Evolutionary conservation across 2,888 invertebrate genomes (phyloP), one percentile per base, ranked within the genome.

Genomic region (Hypena proboscidalis): DNA sequence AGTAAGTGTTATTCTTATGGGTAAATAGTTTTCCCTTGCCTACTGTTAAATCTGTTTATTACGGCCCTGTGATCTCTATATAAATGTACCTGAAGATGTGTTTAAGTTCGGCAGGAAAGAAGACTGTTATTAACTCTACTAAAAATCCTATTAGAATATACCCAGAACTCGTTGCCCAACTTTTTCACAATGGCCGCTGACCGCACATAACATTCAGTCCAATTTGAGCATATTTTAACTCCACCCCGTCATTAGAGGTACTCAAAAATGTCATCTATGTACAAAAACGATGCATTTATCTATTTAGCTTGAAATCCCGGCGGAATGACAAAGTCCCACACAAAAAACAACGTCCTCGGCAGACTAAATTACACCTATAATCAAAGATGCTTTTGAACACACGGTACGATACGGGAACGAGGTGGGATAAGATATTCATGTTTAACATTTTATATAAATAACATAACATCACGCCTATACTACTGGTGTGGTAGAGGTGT

Each of bases 331-430:
- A 76, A 68, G 65, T 63, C 23, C 32, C 30, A 10, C 36, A 69
- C 65, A 79, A 83, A 83, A 83, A 83, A 61, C 50, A 15, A 29
- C 42, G 56, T 56, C 60, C 52, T 50, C 66, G 50, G 56, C 61
- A 63, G 63, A 62, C 74, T 58, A 83, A 84, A 84, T 85, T 84
- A 77, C 77, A 76, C 72, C 58, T 64, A 64, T 55, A 67, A 70
- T 70, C 58, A 58, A 45, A 38, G 14, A n/a, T n/a, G n/a, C n/a
- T n/a, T 34, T 13, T n/a, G 48, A 52, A 48, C 47, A 15, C 6
- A 7, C 5, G 1, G 9, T 8, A 45, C 68, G 66, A 44, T 7
- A 61, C 63, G 61, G 2, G 6, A 4, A 8, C 17, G 38, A 6
- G 8, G 19, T 14, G 15, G n/a, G n/a, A n/a, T 13, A n/a, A n/a